A percentile compares a stretch with the other conserved stretches of the same genome.
These are phyloP conservation scores for Tyria jacobaeae DNA, from an alignment of 2,888 invertebrate species.

Conservation along the genomic window DNA sequence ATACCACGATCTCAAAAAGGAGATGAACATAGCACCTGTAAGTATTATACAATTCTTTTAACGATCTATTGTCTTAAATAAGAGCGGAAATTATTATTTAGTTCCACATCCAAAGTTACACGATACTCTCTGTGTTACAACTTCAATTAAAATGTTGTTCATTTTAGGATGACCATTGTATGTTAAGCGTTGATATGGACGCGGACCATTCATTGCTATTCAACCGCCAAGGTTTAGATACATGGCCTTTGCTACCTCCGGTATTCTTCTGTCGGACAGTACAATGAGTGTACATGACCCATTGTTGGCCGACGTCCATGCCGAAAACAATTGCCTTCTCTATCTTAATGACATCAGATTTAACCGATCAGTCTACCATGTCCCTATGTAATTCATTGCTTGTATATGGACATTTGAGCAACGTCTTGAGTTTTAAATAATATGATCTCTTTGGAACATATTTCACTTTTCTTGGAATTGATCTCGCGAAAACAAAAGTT, in stretches of 20 bases:
- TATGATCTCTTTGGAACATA: not conserved
- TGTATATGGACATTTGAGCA: not conserved
- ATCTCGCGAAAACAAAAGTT: not conserved
- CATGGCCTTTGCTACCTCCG: constrained; percentile 76
- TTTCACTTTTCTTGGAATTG: not conserved
- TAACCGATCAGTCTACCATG: constrained; percentile 64
- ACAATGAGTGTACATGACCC: constrained; percentile 72
- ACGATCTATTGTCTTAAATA: constrained; percentile 62
- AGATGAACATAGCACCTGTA: constrained; percentile 44
- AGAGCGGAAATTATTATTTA: constrained; percentile 61
- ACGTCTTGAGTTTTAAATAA: not conserved
- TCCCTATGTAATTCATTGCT: constrained; percentile 30
- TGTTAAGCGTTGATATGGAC: constrained; percentile 45
- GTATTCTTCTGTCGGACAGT: constrained; percentile 77
- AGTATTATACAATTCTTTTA: constrained; percentile 54
- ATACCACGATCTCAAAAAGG: constrained; percentile 29
- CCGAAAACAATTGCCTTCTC: constrained; percentile 63
- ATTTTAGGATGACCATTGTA: constrained; percentile 52
- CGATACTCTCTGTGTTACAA: constrained; percentile 45
- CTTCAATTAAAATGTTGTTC: constrained; percentile 45
- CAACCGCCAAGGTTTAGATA: constrained; percentile 77
- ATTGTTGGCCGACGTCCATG: constrained; percentile 65
- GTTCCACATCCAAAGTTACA: constrained; percentile 72
- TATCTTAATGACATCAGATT: constrained; percentile 83
- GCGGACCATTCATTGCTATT: constrained; percentile 57